Evolutionary conservation across 1,140 invertebrate genomes (phyloP).

Genomic region (Magallana ariakensis): DNA sequence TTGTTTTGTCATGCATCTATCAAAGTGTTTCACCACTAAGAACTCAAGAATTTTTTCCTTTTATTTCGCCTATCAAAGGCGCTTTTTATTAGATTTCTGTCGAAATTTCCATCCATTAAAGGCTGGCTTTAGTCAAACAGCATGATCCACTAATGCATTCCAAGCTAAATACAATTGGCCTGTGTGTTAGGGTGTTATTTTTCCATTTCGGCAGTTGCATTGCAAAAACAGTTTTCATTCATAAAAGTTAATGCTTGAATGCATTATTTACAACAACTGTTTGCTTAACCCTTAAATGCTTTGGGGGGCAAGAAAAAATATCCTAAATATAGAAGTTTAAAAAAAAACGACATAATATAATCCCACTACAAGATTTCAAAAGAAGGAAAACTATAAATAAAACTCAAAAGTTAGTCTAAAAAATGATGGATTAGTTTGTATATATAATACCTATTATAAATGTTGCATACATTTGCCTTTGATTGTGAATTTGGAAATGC

Average conservation of each 20-base stretch:
- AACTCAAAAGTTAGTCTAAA: too few species aligned
- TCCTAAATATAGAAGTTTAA: too few species aligned
- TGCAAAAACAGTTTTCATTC: background rate
- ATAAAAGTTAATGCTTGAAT: constrained; percentile 9
- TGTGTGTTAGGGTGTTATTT: constrained; percentile 18
- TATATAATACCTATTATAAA: too few species aligned
- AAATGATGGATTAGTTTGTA: too few species aligned
- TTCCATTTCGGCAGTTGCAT: constrained; percentile 16
- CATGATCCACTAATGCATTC: constrained; percentile 18
- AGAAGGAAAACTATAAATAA: too few species aligned
- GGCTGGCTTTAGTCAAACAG: background rate
- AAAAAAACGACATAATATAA: too few species aligned
- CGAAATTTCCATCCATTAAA: background rate
- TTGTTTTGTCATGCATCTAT: constrained; percentile 25
- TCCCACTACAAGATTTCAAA: too few species aligned
- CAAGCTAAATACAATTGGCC: background rate
- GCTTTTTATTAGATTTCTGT: background rate
- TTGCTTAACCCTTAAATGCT: constrained; percentile 19
- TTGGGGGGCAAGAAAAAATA: background rate
- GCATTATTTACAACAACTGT: background rate
- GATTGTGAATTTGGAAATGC: too few species aligned
- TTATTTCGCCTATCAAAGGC: constrained; percentile 2
- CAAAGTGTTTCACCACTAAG: background rate
- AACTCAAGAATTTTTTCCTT: background rate
- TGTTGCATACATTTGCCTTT: too few species aligned